These are phyloP conservation scores for Hetaerina titia DNA, from an alignment of 2,888 invertebrate genomes.

Conservation along the genomic window DNA sequence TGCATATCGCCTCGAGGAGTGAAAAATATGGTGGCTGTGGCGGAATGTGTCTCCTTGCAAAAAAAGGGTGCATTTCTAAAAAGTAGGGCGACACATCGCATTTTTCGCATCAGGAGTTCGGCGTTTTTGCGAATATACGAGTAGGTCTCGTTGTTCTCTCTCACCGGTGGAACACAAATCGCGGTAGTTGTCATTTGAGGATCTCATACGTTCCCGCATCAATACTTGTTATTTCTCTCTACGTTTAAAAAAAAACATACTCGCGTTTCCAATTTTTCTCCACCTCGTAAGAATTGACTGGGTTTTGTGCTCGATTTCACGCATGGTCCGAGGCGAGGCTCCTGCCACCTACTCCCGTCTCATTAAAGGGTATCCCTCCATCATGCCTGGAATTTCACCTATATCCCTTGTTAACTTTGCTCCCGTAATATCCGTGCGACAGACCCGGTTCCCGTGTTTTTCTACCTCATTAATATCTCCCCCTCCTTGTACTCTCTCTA, in stretches of 20 bases:
- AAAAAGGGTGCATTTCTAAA: background rate
- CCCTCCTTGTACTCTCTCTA: background rate
- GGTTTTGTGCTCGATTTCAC: background rate
- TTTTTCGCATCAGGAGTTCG: background rate
- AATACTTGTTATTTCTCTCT: background rate
- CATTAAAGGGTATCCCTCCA: background rate
- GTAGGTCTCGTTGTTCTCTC: background rate
- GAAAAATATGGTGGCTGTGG: background rate
- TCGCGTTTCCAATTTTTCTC: background rate
- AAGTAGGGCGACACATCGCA: background rate
- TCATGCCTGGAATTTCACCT: background rate
- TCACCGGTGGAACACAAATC: background rate
- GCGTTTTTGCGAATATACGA: background rate
- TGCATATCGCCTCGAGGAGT: background rate
- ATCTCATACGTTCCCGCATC: background rate
- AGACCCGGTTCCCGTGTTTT: constrained; percentile 2
- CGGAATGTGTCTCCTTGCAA: background rate
- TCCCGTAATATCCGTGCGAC: constrained; percentile 22
- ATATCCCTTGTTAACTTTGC: constrained; percentile 25
- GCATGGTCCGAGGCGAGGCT: background rate
- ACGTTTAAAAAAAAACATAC: background rate
- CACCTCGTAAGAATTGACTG: background rate
- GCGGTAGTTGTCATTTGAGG: background rate
- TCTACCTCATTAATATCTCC: constrained; percentile 29
- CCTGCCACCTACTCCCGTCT: background rate